Percentiles rank a stretch among this genome's conserved stretches.
phyloP scores from a whole-genome alignment of 2,888 invertebrate species.

The Pharmacophagus antenor region DNA sequence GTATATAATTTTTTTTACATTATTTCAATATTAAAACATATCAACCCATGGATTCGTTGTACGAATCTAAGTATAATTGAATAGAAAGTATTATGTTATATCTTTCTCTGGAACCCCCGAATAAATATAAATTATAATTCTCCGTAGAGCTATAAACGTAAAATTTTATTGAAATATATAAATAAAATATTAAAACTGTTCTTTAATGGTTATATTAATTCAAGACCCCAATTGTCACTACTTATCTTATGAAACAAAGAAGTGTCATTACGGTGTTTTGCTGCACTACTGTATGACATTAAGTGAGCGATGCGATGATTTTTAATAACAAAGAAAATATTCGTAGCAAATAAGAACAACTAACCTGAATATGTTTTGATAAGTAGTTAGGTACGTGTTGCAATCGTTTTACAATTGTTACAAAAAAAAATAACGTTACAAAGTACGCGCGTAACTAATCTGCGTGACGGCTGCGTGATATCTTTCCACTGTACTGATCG shows the following conservation, averaged over 20 bases:
- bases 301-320: neutral
- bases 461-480: neutral
- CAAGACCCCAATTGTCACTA: neutral
- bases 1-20: no score
- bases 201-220: neutral
- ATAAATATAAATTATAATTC: no score
- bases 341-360: conserved; percentile 6
- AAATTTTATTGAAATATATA: no score
- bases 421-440: neutral
- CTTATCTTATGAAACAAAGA: neutral
- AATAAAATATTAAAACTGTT: no score
- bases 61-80: no score
- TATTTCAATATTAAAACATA: no score
- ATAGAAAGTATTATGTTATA: no score
- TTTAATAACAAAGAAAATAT: conserved; percentile 3
- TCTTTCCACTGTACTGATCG: neutral
- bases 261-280: neutral
- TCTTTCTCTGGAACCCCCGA: no score
- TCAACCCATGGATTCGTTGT: no score
- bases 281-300: neutral
- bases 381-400: conserved; percentile 7
- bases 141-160: no score
- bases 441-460: neutral
- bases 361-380: conserved; percentile 20
- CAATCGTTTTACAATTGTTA: conserved; percentile 4